phyloP scores from a whole-genome alignment of 1,140 invertebrate species.

The Drosophila lacteicornis region DNA sequence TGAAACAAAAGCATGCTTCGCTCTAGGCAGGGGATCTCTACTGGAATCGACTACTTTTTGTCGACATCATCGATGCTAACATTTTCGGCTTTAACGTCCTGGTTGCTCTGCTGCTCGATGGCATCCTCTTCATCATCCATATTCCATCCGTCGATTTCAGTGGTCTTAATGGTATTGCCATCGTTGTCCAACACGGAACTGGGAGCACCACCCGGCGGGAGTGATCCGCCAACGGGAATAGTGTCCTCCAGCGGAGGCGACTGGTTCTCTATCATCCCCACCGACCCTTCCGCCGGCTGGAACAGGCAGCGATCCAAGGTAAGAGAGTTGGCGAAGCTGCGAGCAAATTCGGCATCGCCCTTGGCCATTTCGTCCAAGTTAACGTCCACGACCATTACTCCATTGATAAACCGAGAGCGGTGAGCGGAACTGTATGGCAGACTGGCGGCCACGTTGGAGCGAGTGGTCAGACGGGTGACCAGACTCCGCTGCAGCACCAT shows the following conservation, averaged over 20 bases:
- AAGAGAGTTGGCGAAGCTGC: constrained; percentile 52
- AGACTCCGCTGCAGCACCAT: constrained; percentile 22
- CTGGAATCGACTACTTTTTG: constrained; percentile 31
- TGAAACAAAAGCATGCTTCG: neutral
- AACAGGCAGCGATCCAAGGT: neutral
- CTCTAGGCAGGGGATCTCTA: neutral
- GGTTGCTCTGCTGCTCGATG: constrained; percentile 27
- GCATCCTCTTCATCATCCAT: constrained; percentile 28
- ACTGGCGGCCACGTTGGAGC: constrained; percentile 15
- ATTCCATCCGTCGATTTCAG: constrained; percentile 72
- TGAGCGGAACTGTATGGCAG: neutral
- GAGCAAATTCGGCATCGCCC: constrained; percentile 53
- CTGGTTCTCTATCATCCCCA: neutral
- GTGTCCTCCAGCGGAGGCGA: neutral
- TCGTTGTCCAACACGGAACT: constrained; percentile 37
- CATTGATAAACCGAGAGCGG: neutral
- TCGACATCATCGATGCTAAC: constrained; percentile 50
- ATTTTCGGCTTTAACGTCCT: constrained; percentile 20
- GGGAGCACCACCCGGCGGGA: neutral
- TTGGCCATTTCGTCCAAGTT: constrained; percentile 47
- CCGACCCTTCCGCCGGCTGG: neutral
- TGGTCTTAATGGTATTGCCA: constrained; percentile 49
- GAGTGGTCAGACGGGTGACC: constrained; percentile 13
- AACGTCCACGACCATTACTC: constrained; percentile 45
- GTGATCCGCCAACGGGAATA: neutral